Conservation (phyloP, 2,888 invertebrate species). For the Osmoderma eremita region DNA sequence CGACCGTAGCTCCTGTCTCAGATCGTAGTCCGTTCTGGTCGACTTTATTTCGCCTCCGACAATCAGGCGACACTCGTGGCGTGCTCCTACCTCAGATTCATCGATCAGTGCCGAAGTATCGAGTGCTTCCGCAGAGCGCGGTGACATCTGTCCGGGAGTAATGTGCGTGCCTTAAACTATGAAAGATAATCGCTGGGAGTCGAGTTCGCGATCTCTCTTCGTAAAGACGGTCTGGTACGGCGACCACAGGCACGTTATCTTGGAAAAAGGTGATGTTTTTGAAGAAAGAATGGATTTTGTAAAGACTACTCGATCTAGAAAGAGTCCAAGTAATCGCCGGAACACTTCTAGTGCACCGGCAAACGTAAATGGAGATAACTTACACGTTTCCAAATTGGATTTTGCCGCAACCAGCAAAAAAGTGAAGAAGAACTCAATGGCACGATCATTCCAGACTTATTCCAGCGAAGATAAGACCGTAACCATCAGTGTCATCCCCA, state of each 20-base stretch:
- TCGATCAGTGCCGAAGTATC: too few relatives aligned
- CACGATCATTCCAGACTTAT: neutral
- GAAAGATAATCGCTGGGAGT: slow-evolving; percentile 65
- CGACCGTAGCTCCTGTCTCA: too few relatives aligned
- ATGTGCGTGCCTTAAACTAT: slow-evolving; percentile 15
- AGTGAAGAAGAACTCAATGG: too few relatives aligned
- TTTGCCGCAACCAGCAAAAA: slow-evolving; percentile 45
- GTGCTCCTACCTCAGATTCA: too few relatives aligned
- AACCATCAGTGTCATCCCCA: slow-evolving; percentile 51
- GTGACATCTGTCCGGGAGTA: slow-evolving; percentile 12
- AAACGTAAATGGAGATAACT: slow-evolving; percentile 39
- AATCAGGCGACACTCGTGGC: too few relatives aligned
- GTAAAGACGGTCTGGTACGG: slow-evolving; percentile 76
- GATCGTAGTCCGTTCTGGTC: too few relatives aligned
- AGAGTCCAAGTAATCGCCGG: slow-evolving; percentile 22
- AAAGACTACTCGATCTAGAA: slow-evolving; percentile 24
- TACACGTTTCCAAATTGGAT: slow-evolving; percentile 54
- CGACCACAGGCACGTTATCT: slow-evolving; percentile 74
- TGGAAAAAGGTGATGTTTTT: slow-evolving; percentile 72
- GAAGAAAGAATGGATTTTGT: slow-evolving; percentile 23
- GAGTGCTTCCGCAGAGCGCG: too few relatives aligned
- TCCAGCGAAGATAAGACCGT: slow-evolving; percentile 36
- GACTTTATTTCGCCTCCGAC: too few relatives aligned
- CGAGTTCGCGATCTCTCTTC: slow-evolving; percentile 68
- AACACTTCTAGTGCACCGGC: slow-evolving; percentile 12